Percentiles rank a stretch among this genome's conserved stretches.
Evolutionary conservation across 2,888 invertebrate genomes (phyloP).

Genomic region (Altica lythri): DNA sequence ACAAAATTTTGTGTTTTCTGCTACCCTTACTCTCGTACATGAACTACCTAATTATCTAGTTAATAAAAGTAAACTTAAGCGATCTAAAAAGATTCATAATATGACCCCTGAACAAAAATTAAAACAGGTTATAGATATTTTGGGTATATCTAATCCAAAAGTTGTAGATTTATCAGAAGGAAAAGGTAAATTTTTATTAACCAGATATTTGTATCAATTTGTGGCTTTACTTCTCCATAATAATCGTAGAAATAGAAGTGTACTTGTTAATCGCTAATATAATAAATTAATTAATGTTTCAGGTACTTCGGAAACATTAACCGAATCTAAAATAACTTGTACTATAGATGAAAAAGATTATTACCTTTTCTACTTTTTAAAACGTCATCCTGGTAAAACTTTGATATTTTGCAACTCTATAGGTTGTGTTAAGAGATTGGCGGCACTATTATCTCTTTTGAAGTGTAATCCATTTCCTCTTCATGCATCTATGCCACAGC

Average conservation of each 20-base stretch:
- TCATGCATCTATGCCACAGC: constrained; percentile 91
- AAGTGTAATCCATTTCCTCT: constrained; percentile 76
- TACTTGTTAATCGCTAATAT: too few relatives aligned
- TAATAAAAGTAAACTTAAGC: constrained; percentile 61
- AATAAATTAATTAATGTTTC: constrained; percentile 44
- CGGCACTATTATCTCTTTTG: constrained; percentile 70
- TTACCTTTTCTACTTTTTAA: constrained; percentile 88
- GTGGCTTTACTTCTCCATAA: too few relatives aligned
- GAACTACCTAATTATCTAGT: constrained; percentile 77
- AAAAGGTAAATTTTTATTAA: too few relatives aligned
- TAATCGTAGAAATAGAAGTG: too few relatives aligned
- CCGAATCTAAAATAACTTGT: constrained; percentile 83
- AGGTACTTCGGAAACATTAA: constrained; percentile 81
- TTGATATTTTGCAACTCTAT: constrained; percentile 95
- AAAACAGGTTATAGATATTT: constrained; percentile 73
- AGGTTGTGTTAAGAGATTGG: constrained; percentile 83
- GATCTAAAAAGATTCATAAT: constrained; percentile 62
- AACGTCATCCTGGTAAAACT: constrained; percentile 85
- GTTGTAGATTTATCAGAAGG: constrained; percentile 88
- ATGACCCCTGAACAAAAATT: constrained; percentile 77
- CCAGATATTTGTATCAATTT: too few relatives aligned
- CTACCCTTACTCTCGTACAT: constrained; percentile 91
- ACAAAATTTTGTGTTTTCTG: constrained; percentile 97
- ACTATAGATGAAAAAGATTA: constrained; percentile 84
- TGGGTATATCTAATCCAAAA: constrained; percentile 89